These are phyloP conservation scores for Lutraria rhynchaena DNA, from an alignment of 1,140 invertebrate species.

Conservation along the genomic window DNA sequence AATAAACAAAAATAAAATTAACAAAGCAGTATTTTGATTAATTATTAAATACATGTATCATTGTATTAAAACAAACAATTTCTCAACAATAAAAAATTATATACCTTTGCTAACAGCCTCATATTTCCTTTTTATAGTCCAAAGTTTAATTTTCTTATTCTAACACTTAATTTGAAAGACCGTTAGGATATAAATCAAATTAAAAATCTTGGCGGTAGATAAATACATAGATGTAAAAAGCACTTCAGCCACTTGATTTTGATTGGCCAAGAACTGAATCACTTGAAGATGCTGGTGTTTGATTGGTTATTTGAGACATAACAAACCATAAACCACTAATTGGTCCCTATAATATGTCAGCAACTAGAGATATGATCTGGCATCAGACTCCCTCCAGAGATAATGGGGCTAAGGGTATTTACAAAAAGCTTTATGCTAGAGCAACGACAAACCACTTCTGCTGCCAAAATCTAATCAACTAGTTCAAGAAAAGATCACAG, in stretches of 20 bases:
- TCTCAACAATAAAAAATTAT: neutral
- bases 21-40: no score
- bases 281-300: conserved; percentile 10
- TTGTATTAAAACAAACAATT: no score
- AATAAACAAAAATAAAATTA: no score
- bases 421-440: no score
- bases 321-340: conserved; percentile 55
- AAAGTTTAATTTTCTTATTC: neutral
- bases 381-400: conserved; percentile 8
- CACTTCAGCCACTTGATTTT: conserved; percentile 15
- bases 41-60: no score
- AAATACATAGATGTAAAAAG: conserved; percentile 1
- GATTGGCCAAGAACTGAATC: conserved; percentile 22
- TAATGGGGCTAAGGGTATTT: neutral
- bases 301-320: conserved; percentile 28
- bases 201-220: conserved; percentile 33
- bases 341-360: conserved; percentile 45
- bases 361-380: conserved; percentile 13
- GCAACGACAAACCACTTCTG: no score
- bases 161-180: no score
- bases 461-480: no score
- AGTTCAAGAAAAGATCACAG: no score
- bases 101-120: conserved; percentile 45
- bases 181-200: neutral
- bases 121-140: conserved; percentile 9